Percentiles rank a stretch among this genome's conserved stretches.
Conservation (phyloP, 2,113 vertebrate species). For the Ceratotherium simum region DNA sequence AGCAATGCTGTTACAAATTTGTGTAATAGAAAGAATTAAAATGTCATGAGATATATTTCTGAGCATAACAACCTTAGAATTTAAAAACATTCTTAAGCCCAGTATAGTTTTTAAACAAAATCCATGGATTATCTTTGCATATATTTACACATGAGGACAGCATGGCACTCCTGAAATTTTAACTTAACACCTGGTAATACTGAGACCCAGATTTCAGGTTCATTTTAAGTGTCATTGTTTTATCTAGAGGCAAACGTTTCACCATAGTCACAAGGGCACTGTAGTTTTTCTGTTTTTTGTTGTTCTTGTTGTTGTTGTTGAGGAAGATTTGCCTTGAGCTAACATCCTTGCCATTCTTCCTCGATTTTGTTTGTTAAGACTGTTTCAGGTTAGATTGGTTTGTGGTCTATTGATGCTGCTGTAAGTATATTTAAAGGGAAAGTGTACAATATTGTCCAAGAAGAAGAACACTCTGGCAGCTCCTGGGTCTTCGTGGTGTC, state of each 20-base stretch:
- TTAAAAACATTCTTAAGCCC: constrained; percentile 55
- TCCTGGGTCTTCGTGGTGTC: not conserved
- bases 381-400: not conserved
- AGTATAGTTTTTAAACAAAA: constrained; percentile 40
- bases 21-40: constrained; percentile 75
- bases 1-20: constrained; percentile 68
- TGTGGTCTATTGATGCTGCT: not conserved
- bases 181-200: not conserved
- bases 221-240: constrained; percentile 8
- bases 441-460: not conserved
- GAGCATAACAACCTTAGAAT: constrained; percentile 36
- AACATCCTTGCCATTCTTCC: too few relatives aligned
- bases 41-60: constrained; percentile 64
- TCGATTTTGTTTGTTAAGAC: not conserved
- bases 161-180: not conserved
- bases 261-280: not conserved
- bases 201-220: not conserved
- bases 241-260: not conserved
- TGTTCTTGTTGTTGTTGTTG: too few relatives aligned
- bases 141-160: not conserved
- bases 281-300: not conserved
- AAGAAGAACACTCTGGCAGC: not conserved
- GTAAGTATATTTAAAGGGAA: constrained; percentile 28
- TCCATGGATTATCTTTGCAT: not conserved
- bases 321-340: too few relatives aligned